Evolutionary conservation across 2,113 vertebrate genomes (phyloP), one percentile per base, ranked within the genome.

Genomic region (Oreochromis spilurus): DNA sequence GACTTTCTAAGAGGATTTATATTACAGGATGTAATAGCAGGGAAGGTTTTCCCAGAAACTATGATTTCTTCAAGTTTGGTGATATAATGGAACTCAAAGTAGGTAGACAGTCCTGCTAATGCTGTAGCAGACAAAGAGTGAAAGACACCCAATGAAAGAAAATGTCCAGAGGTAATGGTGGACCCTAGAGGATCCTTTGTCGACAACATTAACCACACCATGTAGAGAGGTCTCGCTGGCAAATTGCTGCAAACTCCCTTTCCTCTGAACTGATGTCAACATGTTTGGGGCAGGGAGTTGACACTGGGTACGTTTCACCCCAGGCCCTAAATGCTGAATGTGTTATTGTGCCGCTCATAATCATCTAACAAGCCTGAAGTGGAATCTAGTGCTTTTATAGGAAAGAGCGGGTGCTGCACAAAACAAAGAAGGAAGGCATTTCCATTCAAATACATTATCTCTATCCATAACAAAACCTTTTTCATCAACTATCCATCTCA

Each of bases 11-110:
- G 65, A 24, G 83, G 82, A 87, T 96, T 97, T 82, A 96, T 13
- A 90, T 96, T 96, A 89, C 95, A 96, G 84, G 96, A 53, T 0
- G 95, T 96, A 48, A 96, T 1, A 0, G 94, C 91, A 0, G 96
- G 93, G 85, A 96, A 96, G 34, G 11, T 62, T 90, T 93, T 92
- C 86, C 89, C 83, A 6, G 1, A 21, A 0, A 4, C 43, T 0
- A 9, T 10, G 17, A 88, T 86, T 88, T 97, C 95, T 45, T 96
- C 92, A 83, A 97, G 77, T 48, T 90, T 93, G 7, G 95, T 95
- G 91, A 24, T 86, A 81, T 96, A 94, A 13, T 93, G 91, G 31
- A 81, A 85, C 31, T 53, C 16, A 84, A 88, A 85, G 80, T 67
- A 62, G 48, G 40, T 9, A 34, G 24, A 84, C 4, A 9, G 77